Percentiles rank a stretch among this genome's conserved stretches.
Evolutionary conservation across 35 echinoderm and acorn worm genomes (phyloP).

Genomic region (Diadema setosum): DNA sequence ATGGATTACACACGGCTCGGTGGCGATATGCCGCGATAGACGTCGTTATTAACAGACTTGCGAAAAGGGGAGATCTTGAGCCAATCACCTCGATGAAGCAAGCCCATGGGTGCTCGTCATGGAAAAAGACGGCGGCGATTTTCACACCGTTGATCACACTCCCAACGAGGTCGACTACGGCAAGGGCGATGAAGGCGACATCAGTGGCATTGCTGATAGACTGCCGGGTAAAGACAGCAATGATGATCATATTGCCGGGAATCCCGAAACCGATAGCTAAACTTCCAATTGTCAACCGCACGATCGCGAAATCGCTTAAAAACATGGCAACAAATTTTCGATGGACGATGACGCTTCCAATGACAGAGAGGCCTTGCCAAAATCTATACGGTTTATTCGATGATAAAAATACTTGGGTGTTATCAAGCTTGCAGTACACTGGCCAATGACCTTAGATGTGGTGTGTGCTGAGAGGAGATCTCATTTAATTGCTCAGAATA

Average conservation of each 20-base stretch:
- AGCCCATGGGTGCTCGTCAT: neutral
- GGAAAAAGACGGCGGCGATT: neutral
- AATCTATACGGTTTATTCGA: too few species aligned
- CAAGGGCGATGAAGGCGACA: neutral
- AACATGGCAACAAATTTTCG: too few species aligned
- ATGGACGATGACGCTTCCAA: too few species aligned
- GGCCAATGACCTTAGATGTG: too few species aligned
- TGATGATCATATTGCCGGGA: neutral
- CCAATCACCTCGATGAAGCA: neutral
- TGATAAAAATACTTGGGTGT: too few species aligned
- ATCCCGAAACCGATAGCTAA: neutral
- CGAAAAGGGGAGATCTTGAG: neutral
- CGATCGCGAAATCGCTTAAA: neutral
- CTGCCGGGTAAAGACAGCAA: neutral
- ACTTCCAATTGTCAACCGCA: neutral
- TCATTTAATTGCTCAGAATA: too few species aligned
- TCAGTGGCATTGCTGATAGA: neutral
- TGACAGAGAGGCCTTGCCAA: too few species aligned
- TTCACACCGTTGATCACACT: neutral
- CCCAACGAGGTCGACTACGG: neutral
- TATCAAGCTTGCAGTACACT: too few species aligned
- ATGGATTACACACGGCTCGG: neutral
- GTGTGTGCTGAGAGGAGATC: too few species aligned
- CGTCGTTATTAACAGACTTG: neutral
- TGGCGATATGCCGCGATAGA: neutral